Base-by-base conservation (phyloP, 1,140 invertebrate genomes). In the Cydia splendana region DNA sequence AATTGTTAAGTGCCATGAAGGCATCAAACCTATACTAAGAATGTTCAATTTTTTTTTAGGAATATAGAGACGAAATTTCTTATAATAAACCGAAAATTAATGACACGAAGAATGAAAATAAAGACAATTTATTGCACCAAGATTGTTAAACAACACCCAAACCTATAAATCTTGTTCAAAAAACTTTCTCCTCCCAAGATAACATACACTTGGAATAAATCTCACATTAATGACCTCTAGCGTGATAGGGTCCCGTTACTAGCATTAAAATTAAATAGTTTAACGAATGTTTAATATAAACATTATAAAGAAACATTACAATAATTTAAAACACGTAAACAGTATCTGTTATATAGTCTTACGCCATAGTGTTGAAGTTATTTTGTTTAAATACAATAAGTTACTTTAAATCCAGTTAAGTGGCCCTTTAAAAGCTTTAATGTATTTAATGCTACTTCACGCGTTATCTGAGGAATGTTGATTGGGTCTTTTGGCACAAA, bases 211-310 rank as follows among this genome's bases (percentile, higher is more conserved):
- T 80, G 30, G 38, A 38, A 71, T 78, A 76, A 76, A 81, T 62
- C 77, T 81, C 83, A 80, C 81, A 83, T 82, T 86, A 87, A 86
- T 83, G 81, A 82, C 77, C 76, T 76, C 65, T 84, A 76, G 81
- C 85, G 74, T 80, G 28, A 78, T 78, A 75, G 80, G 78, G 51
- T 80, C 80, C 79, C 81, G 82, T 81, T 42, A 71, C 57, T 71
- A n/a, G 34, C 6, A 45, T 71, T 71, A 42, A 71, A 71, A 71
- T 71, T 0, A 71, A 71, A 71, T 42, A 38, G 34, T 15, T 38
- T 45, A 71, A 42, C 6, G 38, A 4, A 0, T 71, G n/a, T 71
- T 67, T n/a, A 30, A 38, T 67, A 34, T 34, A 34, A 30, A 67
- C 28, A 67, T 34, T 30, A 34, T n/a, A 15, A 67, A 67, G 28